Percentiles rank a stretch among this genome's conserved stretches.
phyloP scores from a whole-genome alignment of 1,140 invertebrate genomes.

The Drosophila sechellia region DNA sequence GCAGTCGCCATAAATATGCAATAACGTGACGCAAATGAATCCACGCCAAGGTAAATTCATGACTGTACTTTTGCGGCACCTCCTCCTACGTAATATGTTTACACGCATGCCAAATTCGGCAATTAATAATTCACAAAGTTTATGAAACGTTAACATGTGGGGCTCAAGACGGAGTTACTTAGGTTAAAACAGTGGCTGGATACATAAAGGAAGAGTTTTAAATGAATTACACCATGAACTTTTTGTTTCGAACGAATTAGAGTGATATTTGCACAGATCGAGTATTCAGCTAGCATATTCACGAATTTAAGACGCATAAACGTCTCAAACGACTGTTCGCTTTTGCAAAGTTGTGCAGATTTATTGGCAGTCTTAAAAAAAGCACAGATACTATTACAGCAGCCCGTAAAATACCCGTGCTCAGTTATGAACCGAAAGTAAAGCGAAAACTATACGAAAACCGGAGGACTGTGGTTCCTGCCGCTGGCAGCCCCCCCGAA shows the following conservation, averaged over 20 bases:
- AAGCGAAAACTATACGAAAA: slow-evolving; percentile 45
- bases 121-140: background rate
- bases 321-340: background rate
- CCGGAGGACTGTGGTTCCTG: slow-evolving; percentile 15
- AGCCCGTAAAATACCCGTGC: slow-evolving; percentile 20
- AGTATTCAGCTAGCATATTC: too few species aligned
- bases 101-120: background rate
- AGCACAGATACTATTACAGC: slow-evolving; percentile 11
- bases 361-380: slow-evolving; percentile 44
- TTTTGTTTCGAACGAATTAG: too few species aligned
- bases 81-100: slow-evolving; percentile 1
- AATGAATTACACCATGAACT: too few species aligned
- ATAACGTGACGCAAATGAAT: slow-evolving; percentile 55
- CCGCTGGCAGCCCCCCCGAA: background rate
- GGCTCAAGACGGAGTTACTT: background rate
- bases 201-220: too few species aligned
- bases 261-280: too few species aligned
- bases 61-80: slow-evolving; percentile 12
- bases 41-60: slow-evolving; percentile 28
- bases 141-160: background rate
- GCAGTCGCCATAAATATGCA: slow-evolving; percentile 58
- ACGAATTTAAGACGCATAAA: slow-evolving; percentile 1
- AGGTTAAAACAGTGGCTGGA: background rate
- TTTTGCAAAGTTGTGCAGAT: slow-evolving; percentile 39
- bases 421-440: slow-evolving; percentile 45